Base-by-base conservation (phyloP, 2,113 vertebrate genomes). In the Hypanus sabinus region DNA sequence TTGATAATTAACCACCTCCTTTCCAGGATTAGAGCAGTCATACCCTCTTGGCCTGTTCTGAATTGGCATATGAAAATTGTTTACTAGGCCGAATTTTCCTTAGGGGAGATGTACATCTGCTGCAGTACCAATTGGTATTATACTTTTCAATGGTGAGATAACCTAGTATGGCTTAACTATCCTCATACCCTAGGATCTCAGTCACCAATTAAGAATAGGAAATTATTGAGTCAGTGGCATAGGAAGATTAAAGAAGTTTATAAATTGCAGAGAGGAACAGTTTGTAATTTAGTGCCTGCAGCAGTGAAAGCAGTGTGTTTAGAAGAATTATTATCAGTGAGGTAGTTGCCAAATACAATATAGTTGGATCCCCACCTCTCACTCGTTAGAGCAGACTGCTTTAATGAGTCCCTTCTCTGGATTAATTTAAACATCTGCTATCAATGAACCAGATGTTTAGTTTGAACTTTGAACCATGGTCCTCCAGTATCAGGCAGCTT, bases 51-150 rank as follows among this genome's bases (percentile, higher is more conserved):
- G 73, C 91, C 36, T 73, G 90, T 27, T 46, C 30, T 71, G 60
- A 65, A 90, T 90, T 90, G 85, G 85, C 68, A 92, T 3, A 22
- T 46, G 22, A 46, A 30, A 93, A 73, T 38, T 75, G 70, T 93
- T 93, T 38, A 71, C 4, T 27, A 10, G 38, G 33, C 68, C 46
- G 36, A 73, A 93, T 73, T 46, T 92, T 92, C 36, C 90, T 92
- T 24, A 38, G 33, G 68, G 33, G 33, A 70, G 33, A 46, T 27
- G 46, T 36, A 90, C 11, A 30, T 65, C 33, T 71, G 24, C 36
- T 93, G 70, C 91, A 93, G 36, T 46, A 93, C 70, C 70, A 93
- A 12, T 73, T 36, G 38, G 90, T 73, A 70, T 92, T 22, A 70
- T 38, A 10, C 30, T 71, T 73, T 30, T 46, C 33, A 93, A 73